A percentile compares a stretch with the other conserved stretches of the same genome.
These are phyloP conservation scores for Manacus vitellinus DNA, from an alignment of 2,113 vertebrate species.

Conservation along the genomic window DNA sequence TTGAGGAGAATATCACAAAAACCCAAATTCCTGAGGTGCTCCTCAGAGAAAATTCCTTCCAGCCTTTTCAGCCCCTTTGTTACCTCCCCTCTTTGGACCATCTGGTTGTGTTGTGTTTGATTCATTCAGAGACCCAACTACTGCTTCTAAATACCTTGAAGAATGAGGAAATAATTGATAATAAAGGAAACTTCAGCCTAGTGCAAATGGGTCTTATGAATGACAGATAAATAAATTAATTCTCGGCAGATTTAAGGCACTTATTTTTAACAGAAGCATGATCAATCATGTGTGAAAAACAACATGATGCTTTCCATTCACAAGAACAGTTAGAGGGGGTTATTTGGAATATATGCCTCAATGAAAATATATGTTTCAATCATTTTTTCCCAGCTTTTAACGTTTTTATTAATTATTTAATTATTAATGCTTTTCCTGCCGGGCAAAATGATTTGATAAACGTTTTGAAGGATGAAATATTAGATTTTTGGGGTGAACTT, in stretches of 20 bases:
- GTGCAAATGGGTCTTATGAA: neutral
- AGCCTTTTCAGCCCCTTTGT: neutral
- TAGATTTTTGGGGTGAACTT: neutral
- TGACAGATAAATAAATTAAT: neutral
- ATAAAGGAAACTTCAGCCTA: neutral
- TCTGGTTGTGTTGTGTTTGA: neutral
- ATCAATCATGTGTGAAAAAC: neutral
- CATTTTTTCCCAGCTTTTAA: neutral
- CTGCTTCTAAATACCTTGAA: neutral
- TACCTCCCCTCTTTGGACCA: neutral
- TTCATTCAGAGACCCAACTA: neutral
- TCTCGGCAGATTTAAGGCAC: neutral
- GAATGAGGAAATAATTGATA: neutral
- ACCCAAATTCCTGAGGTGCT: fast-evolving
- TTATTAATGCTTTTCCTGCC: neutral
- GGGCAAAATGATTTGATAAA: neutral
- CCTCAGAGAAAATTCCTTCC: neutral
- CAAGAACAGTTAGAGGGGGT: neutral
- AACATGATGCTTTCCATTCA: neutral
- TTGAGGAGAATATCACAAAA: neutral
- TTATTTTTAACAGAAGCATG: neutral
- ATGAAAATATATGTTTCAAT: neutral
- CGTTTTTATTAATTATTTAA: neutral
- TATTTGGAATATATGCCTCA: neutral
- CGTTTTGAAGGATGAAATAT: neutral